Conservation (phyloP, 2,888 invertebrate species). For the Adelognathus sp. region DNA sequence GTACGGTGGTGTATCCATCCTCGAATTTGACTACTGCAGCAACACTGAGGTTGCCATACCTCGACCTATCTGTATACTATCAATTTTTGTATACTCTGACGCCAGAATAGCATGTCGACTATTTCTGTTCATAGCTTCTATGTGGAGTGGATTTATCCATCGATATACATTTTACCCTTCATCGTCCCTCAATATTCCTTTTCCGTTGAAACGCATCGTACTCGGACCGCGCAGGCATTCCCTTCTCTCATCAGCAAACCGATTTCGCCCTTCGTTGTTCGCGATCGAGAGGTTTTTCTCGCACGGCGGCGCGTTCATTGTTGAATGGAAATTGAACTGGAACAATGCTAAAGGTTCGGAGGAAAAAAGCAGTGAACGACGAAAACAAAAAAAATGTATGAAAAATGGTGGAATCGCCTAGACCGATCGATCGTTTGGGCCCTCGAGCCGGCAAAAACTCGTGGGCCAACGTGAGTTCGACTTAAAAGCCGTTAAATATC, state of each 20-base stretch:
- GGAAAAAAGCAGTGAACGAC: slow-evolving; percentile 4
- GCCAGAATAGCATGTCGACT: too few species aligned
- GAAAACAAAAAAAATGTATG: slow-evolving; percentile 1
- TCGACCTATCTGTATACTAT: not conserved
- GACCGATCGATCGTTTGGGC: slow-evolving; percentile 3
- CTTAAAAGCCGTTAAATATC: slow-evolving; percentile 77
- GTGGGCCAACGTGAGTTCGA: slow-evolving; percentile 8
- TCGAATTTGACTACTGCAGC: slow-evolving; percentile 30
- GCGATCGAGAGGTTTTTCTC: slow-evolving; percentile 13
- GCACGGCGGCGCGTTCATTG: slow-evolving; percentile 30
- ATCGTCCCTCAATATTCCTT: not conserved
- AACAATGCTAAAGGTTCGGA: slow-evolving; percentile 26
- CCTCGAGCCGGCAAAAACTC: slow-evolving; percentile 7
- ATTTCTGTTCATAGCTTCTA: too few species aligned
- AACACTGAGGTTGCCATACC: not conserved
- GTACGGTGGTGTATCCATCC: slow-evolving; percentile 15
- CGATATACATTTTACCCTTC: not conserved
- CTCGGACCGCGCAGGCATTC: not conserved
- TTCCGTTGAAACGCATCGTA: not conserved
- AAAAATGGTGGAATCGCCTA: slow-evolving; percentile 45
- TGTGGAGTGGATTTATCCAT: not conserved
- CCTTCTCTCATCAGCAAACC: slow-evolving; percentile 22
- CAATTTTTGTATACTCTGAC: too few species aligned
- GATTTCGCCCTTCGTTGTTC: not conserved
- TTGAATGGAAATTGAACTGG: slow-evolving; percentile 34